Percentiles rank a stretch among this genome's conserved stretches.
phyloP scores from a whole-genome alignment of 2,888 invertebrate genomes.

The Pristionchus exspectatus region DNA sequence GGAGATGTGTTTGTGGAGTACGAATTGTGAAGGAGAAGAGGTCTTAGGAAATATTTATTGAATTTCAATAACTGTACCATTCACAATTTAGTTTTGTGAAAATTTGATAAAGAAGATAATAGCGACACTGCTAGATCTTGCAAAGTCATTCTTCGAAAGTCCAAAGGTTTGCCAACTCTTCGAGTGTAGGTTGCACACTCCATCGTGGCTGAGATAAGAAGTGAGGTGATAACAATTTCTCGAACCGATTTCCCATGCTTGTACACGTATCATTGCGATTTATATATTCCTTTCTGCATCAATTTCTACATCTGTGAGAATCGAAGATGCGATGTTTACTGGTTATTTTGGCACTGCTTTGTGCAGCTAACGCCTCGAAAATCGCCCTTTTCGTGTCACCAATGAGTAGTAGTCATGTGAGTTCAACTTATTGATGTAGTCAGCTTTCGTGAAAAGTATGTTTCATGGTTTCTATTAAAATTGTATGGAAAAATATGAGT shows the following conservation, averaged over 20 bases:
- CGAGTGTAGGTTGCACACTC: slow-evolving; percentile 1
- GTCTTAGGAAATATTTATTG: background rate
- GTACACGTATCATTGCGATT: slow-evolving; percentile 1
- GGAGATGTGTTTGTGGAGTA: background rate
- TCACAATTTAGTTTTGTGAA: background rate
- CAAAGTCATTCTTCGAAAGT: background rate
- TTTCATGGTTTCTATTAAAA: background rate
- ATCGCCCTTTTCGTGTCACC: slow-evolving; percentile 6
- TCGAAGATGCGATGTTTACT: background rate
- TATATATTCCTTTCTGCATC: too few relatives aligned
- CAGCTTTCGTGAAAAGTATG: background rate
- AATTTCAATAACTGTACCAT: background rate
- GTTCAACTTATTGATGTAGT: background rate
- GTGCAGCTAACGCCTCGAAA: background rate
- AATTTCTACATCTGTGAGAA: background rate
- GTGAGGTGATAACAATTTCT: background rate
- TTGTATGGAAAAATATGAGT: too few relatives aligned
- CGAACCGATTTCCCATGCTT: background rate
- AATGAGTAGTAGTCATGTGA: slow-evolving; percentile 36
- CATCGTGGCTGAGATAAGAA: background rate
- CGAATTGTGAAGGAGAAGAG: background rate
- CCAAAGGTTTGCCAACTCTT: background rate
- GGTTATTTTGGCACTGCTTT: background rate
- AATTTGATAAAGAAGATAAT: background rate
- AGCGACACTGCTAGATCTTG: background rate